These are phyloP conservation scores for Acronicta psi DNA, from an alignment of 2,888 invertebrate genomes.

Conservation along the genomic window DNA sequence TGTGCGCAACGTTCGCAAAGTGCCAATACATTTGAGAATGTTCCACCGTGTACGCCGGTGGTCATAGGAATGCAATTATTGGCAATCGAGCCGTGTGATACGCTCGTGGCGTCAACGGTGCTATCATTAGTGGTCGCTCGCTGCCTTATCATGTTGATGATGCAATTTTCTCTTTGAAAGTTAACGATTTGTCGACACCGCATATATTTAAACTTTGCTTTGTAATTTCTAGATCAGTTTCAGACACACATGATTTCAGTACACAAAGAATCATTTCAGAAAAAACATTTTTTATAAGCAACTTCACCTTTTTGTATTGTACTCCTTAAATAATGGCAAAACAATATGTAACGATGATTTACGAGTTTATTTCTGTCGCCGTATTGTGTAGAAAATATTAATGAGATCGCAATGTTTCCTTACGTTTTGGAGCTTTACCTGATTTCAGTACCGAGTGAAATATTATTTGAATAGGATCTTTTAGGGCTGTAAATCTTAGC, in stretches of 20 bases:
- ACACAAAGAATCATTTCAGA: too few species aligned
- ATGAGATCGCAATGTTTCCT: too few species aligned
- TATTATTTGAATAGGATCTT: not conserved
- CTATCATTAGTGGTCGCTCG: constrained; percentile 9
- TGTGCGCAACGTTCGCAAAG: not conserved
- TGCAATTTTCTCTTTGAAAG: constrained; percentile 4
- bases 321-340: too few species aligned
- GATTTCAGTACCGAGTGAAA: not conserved
- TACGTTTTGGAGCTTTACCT: not conserved
- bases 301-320: too few species aligned
- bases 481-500: not conserved
- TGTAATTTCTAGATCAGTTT: too few species aligned
- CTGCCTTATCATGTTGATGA: constrained; percentile 1
- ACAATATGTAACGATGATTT: too few species aligned
- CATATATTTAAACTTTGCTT: too few species aligned
- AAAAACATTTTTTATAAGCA: too few species aligned
- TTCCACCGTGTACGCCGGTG: constrained; percentile 5
- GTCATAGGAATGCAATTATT: constrained; percentile 17
- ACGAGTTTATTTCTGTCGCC: too few species aligned
- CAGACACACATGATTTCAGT: too few species aligned
- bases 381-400: too few species aligned
- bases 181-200: not conserved
- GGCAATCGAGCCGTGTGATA: constrained; percentile 7
- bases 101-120: constrained; percentile 9
- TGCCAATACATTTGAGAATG: constrained; percentile 10